Evolutionary conservation across 2,113 vertebrate genomes (phyloP).

Genomic region (Eudorcas thomsonii): DNA sequence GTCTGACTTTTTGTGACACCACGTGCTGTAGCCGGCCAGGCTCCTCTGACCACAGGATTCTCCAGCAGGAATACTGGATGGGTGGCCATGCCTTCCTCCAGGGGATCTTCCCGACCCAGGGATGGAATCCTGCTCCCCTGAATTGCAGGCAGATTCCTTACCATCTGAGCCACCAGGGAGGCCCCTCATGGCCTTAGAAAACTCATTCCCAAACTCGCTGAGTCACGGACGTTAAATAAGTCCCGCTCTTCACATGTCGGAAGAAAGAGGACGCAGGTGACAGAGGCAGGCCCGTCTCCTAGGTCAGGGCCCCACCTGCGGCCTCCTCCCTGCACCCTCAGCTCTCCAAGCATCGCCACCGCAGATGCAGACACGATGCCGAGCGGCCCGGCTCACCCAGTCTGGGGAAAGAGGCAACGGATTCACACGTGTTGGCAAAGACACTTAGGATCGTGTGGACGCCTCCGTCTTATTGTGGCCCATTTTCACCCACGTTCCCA

Average conservation of each 20-base stretch:
- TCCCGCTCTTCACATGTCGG: background rate
- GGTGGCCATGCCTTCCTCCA: background rate
- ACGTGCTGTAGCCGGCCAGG: background rate
- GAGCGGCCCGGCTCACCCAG: accelerated
- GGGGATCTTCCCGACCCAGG: background rate
- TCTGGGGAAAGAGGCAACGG: background rate
- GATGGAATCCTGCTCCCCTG: background rate
- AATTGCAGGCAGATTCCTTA: background rate
- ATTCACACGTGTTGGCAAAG: accelerated
- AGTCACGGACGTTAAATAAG: accelerated
- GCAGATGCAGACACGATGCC: accelerated
- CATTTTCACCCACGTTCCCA: accelerated
- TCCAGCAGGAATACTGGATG: background rate
- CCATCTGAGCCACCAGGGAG: background rate
- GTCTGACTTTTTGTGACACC: background rate
- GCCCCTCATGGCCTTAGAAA: background rate
- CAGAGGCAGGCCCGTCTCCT: background rate
- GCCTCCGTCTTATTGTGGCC: accelerated
- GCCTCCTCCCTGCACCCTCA: accelerated
- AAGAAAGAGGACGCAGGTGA: background rate
- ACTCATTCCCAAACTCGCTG: too few species aligned
- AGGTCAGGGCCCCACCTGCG: background rate
- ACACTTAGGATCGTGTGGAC: accelerated
- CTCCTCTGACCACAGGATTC: background rate
- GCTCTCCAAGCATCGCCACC: background rate